phyloP scores from a whole-genome alignment of 2,113 vertebrate genomes.

The Pongo pygmaeus region DNA sequence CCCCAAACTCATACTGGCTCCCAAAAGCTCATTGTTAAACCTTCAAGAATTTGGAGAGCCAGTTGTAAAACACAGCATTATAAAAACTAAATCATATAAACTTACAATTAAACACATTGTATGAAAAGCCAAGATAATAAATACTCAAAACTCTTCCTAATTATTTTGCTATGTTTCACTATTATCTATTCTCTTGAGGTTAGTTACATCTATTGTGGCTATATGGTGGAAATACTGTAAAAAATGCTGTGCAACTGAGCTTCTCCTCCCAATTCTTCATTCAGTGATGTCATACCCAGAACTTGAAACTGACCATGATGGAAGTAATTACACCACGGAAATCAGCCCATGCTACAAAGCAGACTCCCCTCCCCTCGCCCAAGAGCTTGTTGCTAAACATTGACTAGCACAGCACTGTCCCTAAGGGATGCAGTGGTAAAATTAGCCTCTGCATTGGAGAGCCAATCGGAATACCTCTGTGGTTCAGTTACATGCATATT shows the following conservation, averaged over 20 bases:
- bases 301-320: neutral
- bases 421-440: neutral
- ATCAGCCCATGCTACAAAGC: neutral
- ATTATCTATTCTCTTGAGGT: neutral
- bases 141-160: neutral
- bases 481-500: neutral
- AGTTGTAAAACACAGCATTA: neutral
- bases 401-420: neutral
- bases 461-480: neutral
- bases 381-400: neutral
- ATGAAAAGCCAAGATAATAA: neutral
- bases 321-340: neutral
- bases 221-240: neutral
- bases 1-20: neutral
- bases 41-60: constrained; percentile 12
- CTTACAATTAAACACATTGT: neutral
- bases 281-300: neutral
- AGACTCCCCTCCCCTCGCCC: neutral
- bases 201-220: neutral
- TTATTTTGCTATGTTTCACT: neutral
- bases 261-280: neutral
- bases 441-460: neutral
- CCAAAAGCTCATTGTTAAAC: neutral
- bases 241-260: neutral
- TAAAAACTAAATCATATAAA: neutral